Evolutionary conservation across 37 sponge, comb jelly and placozoan genomes (phyloP), one percentile per base, ranked within the genome.

Genomic region (Theonella swinhoei): DNA sequence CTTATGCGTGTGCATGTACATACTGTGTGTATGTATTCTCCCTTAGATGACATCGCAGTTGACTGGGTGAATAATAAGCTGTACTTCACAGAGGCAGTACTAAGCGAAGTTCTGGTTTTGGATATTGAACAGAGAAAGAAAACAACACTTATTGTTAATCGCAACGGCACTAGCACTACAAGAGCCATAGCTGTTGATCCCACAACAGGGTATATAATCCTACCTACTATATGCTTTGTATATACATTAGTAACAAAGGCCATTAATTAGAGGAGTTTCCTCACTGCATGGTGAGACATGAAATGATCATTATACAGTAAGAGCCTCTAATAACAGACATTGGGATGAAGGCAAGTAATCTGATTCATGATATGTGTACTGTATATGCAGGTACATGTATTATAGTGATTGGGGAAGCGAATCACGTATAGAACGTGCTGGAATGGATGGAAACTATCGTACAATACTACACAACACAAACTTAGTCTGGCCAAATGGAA

Each of bases 31-130:
- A n/a, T n/a, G n/a, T n/a, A n/a, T n/a, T n/a, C n/a, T n/a, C n/a
- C n/a, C n/a, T n/a, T 78, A 79, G 90, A 66, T 38, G 94, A 76
- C 17, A 1, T 93, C 14, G 90, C 90, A 35, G 70, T 84, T 54
- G 94, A 93, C 73, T 93, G 94, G 94, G 23, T 89, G 0, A 79
- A 60, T 14, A 76, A 41, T 39, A 88, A 88, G 38, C 83, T 95
- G 24, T 95, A 92, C 74, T 95, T 87, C 88, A 70, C 85, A 2
- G 96, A 95, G 31, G 54, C 42, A 0, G 75, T 24, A 3, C 5
- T 47, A 1, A 64, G 40, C 0, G 35, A 39, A 65, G 39, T 84
- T 23, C 72, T 42, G 9, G 84, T 84, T 0, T 42, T 75, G 0
- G 84, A 84, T 32, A 54, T 76, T 36, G 38, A 65, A 4, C 66